Evolutionary conservation across 2,888 invertebrate genomes (phyloP).

Genomic region (Aproaerema taeniolella): DNA sequence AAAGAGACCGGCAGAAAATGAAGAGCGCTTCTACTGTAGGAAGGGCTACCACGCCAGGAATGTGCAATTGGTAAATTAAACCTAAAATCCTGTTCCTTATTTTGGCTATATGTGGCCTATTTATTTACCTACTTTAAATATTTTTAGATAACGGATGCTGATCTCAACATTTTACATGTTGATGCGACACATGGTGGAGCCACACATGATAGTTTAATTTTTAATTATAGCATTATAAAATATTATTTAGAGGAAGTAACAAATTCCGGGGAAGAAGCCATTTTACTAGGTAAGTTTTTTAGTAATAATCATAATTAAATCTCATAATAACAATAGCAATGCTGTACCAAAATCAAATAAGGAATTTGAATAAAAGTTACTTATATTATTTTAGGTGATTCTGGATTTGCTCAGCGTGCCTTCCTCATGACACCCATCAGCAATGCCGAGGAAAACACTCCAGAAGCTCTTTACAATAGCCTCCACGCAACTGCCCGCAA

Average conservation of each 20-base stretch:
- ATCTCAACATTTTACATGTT: slow-evolving; percentile 3
- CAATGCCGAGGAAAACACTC: slow-evolving; percentile 1
- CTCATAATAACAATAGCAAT: not conserved
- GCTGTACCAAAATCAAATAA: not conserved
- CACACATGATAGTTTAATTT: slow-evolving; percentile 10
- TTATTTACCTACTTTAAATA: not conserved
- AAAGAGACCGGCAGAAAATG: slow-evolving; percentile 16
- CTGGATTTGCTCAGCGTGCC: slow-evolving; percentile 10
- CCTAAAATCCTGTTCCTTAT: not conserved
- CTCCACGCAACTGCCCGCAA: slow-evolving; percentile 6
- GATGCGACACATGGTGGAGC: slow-evolving; percentile 6
- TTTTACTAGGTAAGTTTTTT: not conserved
- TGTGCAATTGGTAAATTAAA: slow-evolving; percentile 18
- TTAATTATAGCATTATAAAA: slow-evolving; percentile 1
- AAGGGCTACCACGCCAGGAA: slow-evolving; percentile 22
- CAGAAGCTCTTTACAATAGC: slow-evolving; percentile 7
- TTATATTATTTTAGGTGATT: slow-evolving; percentile 11
- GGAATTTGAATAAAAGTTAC: not conserved
- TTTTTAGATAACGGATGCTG: slow-evolving; percentile 2
- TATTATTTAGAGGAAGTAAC: not conserved
- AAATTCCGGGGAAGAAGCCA: not conserved
- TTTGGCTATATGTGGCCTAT: not conserved
- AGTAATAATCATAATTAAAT: not conserved
- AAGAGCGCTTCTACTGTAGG: slow-evolving; percentile 20
- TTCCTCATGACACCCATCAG: slow-evolving; percentile 12